Base-by-base conservation (phyloP, 2,797 vertebrate species). In the Echeneis naucrates region DNA sequence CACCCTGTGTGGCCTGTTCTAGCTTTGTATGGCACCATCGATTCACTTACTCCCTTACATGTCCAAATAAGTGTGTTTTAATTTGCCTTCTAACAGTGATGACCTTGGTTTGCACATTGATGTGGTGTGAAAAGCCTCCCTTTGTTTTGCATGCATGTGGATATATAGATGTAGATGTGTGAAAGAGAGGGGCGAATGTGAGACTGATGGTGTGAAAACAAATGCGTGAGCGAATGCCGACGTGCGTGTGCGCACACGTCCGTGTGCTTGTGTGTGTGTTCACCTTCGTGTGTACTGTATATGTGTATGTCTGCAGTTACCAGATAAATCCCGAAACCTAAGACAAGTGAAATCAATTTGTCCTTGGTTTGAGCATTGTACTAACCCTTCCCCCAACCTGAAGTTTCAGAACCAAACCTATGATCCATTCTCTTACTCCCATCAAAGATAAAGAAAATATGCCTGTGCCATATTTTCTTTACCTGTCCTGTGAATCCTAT, bases 361-460 rank as follows among this genome's bases (percentile, higher is more conserved):
- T 95, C 93, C 94, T 95, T 94, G 94, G 92, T 94, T 95, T 93
- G 92, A 94, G 92, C 93, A 93, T 94, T 94, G 89, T 95, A 95
- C 94, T 95, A 95, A 95, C 94, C 92, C 91, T 86, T 70, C 88
- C 88, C n/a, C 91, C 87, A 87, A 94, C 93, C 91, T 92, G 84
- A 94, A 93, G 81, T 92, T 88, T 88, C 90, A 40, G 60, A 93
- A 90, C 87, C 89, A 92, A 93, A 93, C 90, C 89, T 85, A 88
- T 64, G 84, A 93, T 93, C 92, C 94, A 95, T 95, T 93, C 93
- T 95, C 91, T 94, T 94, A 93, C 91, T 92, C 92, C 91, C 94
- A 95, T 94, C 94, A 94, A 94, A 94, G 94, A 94, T 95, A 94
- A 95, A 95, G 94, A 95, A 95, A 95, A 95, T 95, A 95, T 95